Conservation (phyloP, 2,888 invertebrate genomes). For the Thecocarcelia acutangulata region DNA sequence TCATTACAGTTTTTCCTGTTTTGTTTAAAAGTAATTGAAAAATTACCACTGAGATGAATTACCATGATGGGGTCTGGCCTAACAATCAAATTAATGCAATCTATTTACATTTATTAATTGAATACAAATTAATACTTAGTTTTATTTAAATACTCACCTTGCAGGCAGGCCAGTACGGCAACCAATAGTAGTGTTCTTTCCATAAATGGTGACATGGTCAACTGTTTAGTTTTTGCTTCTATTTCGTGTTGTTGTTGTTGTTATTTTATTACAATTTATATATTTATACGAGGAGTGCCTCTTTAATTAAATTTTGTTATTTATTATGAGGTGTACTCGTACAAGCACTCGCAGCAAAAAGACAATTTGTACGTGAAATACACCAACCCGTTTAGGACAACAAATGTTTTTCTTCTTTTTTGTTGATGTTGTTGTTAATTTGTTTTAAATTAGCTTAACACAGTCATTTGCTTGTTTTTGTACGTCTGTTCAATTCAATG, state of each 20-base stretch:
- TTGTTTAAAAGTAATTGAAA: too few species aligned
- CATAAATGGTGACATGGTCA: slow-evolving; percentile 78
- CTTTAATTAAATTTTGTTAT: slow-evolving; percentile 28
- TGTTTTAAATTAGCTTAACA: background rate
- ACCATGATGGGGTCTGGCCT: too few species aligned
- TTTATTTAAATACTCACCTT: slow-evolving; percentile 78
- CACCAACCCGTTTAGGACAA: slow-evolving; percentile 16
- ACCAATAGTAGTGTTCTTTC: slow-evolving; percentile 78
- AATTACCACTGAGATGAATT: too few species aligned
- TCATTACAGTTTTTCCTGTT: too few species aligned
- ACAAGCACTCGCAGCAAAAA: slow-evolving; percentile 9
- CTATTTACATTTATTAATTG: slow-evolving; percentile 17
- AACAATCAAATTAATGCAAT: slow-evolving; percentile 39
- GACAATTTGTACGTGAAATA: slow-evolving; percentile 75
- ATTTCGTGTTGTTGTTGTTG: slow-evolving; percentile 28
- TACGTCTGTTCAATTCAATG: slow-evolving; percentile 24
- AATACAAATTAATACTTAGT: background rate
- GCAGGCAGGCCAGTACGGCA: slow-evolving; percentile 79
- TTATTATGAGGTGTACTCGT: slow-evolving; percentile 14
- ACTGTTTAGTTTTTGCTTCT: slow-evolving; percentile 48
- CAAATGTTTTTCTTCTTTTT: background rate
- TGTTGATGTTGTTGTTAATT: background rate
- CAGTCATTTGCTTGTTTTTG: slow-evolving; percentile 3
- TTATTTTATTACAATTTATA: background rate
- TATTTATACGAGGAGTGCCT: background rate